Base-by-base conservation (phyloP, 53 echinoderm and acorn worm species). In the Actinopyga echinites region DNA sequence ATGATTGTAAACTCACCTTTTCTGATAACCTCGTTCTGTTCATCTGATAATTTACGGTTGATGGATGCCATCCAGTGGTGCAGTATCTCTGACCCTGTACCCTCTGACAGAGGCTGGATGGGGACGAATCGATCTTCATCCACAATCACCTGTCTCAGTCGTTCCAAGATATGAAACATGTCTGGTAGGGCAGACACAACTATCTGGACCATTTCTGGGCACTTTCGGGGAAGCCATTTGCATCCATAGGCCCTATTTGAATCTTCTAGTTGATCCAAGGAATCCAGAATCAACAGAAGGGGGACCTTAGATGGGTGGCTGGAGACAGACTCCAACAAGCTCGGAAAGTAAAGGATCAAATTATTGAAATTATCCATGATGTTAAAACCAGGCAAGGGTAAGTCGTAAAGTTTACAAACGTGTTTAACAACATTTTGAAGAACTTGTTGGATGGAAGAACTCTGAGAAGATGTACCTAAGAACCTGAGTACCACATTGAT, bases 371-470 rank as follows among this genome's bases (percentile, higher is more conserved):
- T 91, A 54, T 88, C 88, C 57, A 79, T 83, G 64, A 74, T 90
- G 36, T 85, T 84, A 31, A 84, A 85, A 40, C 69, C 71, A 34
- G 43, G 81, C 30, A 90, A 86, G 36, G 83, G 79, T 5, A 87
- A 37, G 40, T 85, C 37, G 38, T 87, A 97, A 53, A 88, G 86
- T n/a, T 86, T 68, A 83, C 94, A 94, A 28, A 97, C 89, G 74
- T 97, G 99, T 52, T 81, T 69, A 8, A 89, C 89, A 34, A 94
- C 69, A 64, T 85, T 90, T 45, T 82, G 82, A 13, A 97, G 69
- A 20, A 94, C 99, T 49, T 94, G 92, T 53, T 90, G 56, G 65
- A 97, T 92, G 64, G 93, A 92, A 33, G 99, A 94, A 69, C 94
- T 97, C 29, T 89, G 86, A 2, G 94, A 92, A 0, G 99, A 90